Evolutionary conservation across 2,888 invertebrate genomes (phyloP), one percentile per base, ranked within the genome.

Genomic region (Nymphalis urticae): DNA sequence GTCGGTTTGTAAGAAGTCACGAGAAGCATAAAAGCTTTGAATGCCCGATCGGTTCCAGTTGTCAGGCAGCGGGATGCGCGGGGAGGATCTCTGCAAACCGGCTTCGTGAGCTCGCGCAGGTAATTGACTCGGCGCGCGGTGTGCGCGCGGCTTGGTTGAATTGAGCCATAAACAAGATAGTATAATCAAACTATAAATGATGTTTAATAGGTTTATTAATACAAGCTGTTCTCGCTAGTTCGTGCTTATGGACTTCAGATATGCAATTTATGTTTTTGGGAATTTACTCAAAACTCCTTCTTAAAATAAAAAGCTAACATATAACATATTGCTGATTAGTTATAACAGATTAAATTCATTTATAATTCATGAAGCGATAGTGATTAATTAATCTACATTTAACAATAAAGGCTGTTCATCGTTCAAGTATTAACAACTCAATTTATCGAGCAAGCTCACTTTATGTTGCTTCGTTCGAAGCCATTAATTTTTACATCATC

Each of bases 141-240:
- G 75, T 72, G 76, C 72, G 75, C 73, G 72, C 75, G 73, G 74
- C 81, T 79, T 80, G 81, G 83, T 84, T 87, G 88, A 89, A 90
- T 90, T 89, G 88, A 90, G 90, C 86, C 86, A 88, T 90, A 88
- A 90, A 88, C 87, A 82, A 85, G 83, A 80, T 82, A 83, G 83
- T 83, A 79, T 85, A 84, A 73, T 72, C 82, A 82, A 83, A 83
- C 78, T 77, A 80, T 85, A 84, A 85, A 81, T 78, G 79, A 78
- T 77, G 73, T 73, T 76, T 80, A 77, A 79, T 78, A 77, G 76
- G 82, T 84, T 84, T 82, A 81, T 83, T 82, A 76, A 80, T 79
- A 56, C 3, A 13, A 24, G 24, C 53, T 53, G 21, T 24, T 21
- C 5, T 27, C 24, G 53, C 16, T 24, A 53, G 16, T 24, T 16